Evolutionary conservation across 2,888 invertebrate species (phyloP), one percentile per base, ranked within the genome.

Genomic region (Criorhina ranunculi): DNA sequence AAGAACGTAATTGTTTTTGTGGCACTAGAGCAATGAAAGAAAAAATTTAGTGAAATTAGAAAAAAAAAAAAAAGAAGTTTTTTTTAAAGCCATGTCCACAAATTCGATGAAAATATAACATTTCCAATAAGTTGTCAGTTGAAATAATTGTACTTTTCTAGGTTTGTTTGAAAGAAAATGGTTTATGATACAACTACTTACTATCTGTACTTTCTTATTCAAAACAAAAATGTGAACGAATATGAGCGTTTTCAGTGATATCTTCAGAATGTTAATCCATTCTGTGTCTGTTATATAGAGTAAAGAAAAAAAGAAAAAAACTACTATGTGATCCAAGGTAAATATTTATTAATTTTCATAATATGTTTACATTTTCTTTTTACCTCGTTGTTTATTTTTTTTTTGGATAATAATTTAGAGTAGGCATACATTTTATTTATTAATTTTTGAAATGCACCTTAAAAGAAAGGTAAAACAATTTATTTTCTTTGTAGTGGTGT

Each of bases 201-300:
- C 46, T 72, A 72, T 82, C 82, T 78, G 83, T 75, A 85, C 44
- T 60, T 80, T 85, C 75, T 75, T 46, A 46, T 70, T 62, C 19
- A 53, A 62, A 46, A 35, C 31, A 49, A 46, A 49, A 59, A 44
- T 79, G 73, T 83, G 66, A 72, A 77, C 67, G 53, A 67, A 57
- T 42, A 85, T 85, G 85, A 85, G 85, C 85, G 85, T 85, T 85
- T 85, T 85, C 85, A 85, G 85, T 85, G 85, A 85, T 85, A 85
- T 80, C 80, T 70, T 80, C 85, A 80, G 75, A 24, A 80, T 75
- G 55, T 70, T 73, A 44, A 69, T 80, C 85, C 80, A 59, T 70
- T 76, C 73, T 79, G 67, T 78, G 83, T 83, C 73, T 83, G 73
- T 85, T 85, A 51, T 44, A 70, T 85, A 85, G 70, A 76, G 33